These are phyloP conservation scores for Stictocephala bisonia DNA, from an alignment of 2,888 invertebrate species.

Conservation along the genomic window DNA sequence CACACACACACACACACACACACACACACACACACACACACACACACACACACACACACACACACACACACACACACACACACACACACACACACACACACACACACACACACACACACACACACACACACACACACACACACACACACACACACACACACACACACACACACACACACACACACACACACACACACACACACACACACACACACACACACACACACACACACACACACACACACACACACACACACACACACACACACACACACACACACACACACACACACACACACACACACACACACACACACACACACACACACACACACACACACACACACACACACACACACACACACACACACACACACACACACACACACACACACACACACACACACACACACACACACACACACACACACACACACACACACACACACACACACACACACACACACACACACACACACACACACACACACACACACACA, in stretches of 20 bases:
- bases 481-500: too few relatives aligned
- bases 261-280: not conserved
- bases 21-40: not conserved
- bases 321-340: not conserved
- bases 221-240: not conserved
- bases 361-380: not conserved
- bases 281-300: not conserved
- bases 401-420: not conserved
- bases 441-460: not conserved
- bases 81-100: not conserved
- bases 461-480: not conserved
- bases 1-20: not conserved
- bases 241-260: not conserved
- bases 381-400: not conserved
- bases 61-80: not conserved
- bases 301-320: not conserved
- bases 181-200: not conserved
- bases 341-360: not conserved
- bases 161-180: not conserved
- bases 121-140: not conserved
- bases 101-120: not conserved
- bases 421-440: not conserved
- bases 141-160: not conserved
- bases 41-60: not conserved
- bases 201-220: not conserved